Evolutionary conservation across 1,140 invertebrate species (phyloP), one percentile per base, ranked within the genome.

Genomic region (Fopius arisanus): DNA sequence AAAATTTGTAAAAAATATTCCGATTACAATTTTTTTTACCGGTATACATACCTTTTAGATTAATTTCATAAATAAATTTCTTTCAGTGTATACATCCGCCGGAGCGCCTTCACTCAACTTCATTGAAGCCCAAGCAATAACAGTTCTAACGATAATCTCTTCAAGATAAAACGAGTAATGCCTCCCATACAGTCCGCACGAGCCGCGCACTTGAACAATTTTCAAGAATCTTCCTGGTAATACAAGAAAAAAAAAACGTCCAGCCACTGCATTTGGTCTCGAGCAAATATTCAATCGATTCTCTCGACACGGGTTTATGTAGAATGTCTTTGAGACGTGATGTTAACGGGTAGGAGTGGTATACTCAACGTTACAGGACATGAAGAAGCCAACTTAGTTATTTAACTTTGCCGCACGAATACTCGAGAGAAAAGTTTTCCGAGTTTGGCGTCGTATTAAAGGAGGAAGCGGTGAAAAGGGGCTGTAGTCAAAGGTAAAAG

Each of bases 301-400:
- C 54, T 26, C 54, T 26, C 19, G 54, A 59, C 54, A 59, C 54
- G 54, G 23, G 54, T 59, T 48, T 26, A 40, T 41, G 33, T 1
- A 62, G 51, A 40, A 41, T 40, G 33, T 31, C 26, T 33, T 19
- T 33, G 40, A 51, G 62, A 74, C 37, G 72, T 69, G n/a, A 62
- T 54, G 54, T 74, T 63, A 74, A 41, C 62, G 66, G 23, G 43
- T 54, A 69, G 26, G 54, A 74, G 72, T 59, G 10, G 23, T 23
- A 3, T 26, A 69, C 72, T 63, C 69, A 28, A 37, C 14, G 23
- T 37, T n/a, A 29, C 37, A 31, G 67, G 65, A 51, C 28, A 51
- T 16, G 72, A 26, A 68, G 67, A 54, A 54, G 41, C 66, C 68
- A 75, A 75, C 73, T 75, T 75, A 65, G 73, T 75, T 75, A 75